These are phyloP conservation scores for Chymomyza amoena DNA, from an alignment of 2,888 invertebrate genomes.

Conservation along the genomic window DNA sequence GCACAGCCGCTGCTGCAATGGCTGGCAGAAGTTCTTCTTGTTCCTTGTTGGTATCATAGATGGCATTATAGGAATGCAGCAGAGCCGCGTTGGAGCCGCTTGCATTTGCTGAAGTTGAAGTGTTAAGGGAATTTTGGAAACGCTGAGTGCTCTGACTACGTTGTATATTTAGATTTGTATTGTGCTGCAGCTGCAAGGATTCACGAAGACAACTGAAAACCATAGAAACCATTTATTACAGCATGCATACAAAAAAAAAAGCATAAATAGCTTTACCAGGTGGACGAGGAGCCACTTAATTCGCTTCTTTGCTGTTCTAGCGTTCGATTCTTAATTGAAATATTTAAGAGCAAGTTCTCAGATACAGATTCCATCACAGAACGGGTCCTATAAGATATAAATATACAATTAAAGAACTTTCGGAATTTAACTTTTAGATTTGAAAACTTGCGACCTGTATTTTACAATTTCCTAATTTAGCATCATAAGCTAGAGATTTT, in stretches of 20 bases:
- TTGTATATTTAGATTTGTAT: slow-evolving; percentile 78
- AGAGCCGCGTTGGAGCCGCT: slow-evolving; percentile 20
- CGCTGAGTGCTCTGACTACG: slow-evolving; percentile 79
- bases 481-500: no score
- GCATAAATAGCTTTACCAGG: slow-evolving; percentile 66
- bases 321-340: slow-evolving; percentile 79
- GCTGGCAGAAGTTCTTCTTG: slow-evolving; percentile 55
- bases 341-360: slow-evolving; percentile 77
- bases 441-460: background rate
- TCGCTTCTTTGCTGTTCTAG: slow-evolving; percentile 75
- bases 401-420: background rate
- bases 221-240: background rate
- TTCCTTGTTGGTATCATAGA: slow-evolving; percentile 73
- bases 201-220: slow-evolving; percentile 76
- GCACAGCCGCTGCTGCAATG: background rate
- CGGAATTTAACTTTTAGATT: background rate
- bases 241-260: background rate
- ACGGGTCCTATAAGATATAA: slow-evolving; percentile 67
- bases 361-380: slow-evolving; percentile 79
- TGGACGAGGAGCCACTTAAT: slow-evolving; percentile 72
- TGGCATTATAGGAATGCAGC: slow-evolving; percentile 40
- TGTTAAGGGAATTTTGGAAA: slow-evolving; percentile 71
- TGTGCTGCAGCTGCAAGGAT: slow-evolving; percentile 78
- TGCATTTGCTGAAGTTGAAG: slow-evolving; percentile 40
- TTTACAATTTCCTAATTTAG: no score